Percentiles rank a stretch among this genome's conserved stretches.
These are phyloP conservation scores for Sebastes taczanowskii DNA, from an alignment of 2,797 vertebrate species.

Conservation along the genomic window DNA sequence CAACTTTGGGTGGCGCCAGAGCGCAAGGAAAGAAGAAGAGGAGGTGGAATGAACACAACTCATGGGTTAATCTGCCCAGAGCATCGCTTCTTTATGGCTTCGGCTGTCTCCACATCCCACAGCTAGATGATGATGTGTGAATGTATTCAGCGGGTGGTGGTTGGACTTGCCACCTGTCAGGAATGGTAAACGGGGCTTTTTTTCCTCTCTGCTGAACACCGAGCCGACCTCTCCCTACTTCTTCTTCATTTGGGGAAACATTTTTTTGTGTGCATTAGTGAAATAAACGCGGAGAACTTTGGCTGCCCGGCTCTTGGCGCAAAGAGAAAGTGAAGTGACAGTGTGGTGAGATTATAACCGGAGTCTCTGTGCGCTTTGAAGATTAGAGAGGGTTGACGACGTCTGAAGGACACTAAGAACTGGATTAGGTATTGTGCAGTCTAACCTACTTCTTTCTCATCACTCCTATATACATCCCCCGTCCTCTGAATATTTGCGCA, in stretches of 20 bases:
- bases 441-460: conserved; percentile 65
- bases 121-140: conserved; percentile 50
- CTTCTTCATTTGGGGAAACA: not conserved
- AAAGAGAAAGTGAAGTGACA: conserved; percentile 56
- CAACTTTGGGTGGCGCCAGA: conserved; percentile 79
- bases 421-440: conserved; percentile 70
- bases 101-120: conserved; percentile 48
- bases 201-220: not conserved
- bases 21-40: conserved; percentile 54
- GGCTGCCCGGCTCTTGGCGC: conserved; percentile 11
- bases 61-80: conserved; percentile 54
- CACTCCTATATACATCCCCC: conserved; percentile 34
- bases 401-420: conserved; percentile 74
- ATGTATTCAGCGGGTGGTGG: conserved; percentile 39
- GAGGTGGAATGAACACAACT: not conserved
- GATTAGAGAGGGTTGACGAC: conserved; percentile 68
- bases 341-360: conserved; percentile 44
- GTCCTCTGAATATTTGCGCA: conserved; percentile 69
- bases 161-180: conserved; percentile 61
- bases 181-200: conserved; percentile 13
- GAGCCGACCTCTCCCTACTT: conserved; percentile 5
- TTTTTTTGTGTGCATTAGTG: not conserved
- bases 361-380: conserved; percentile 55
- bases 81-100: conserved; percentile 46
- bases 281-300: conserved; percentile 60